Conservation (phyloP, 1,140 invertebrate genomes). For the Drepana arcuata region DNA sequence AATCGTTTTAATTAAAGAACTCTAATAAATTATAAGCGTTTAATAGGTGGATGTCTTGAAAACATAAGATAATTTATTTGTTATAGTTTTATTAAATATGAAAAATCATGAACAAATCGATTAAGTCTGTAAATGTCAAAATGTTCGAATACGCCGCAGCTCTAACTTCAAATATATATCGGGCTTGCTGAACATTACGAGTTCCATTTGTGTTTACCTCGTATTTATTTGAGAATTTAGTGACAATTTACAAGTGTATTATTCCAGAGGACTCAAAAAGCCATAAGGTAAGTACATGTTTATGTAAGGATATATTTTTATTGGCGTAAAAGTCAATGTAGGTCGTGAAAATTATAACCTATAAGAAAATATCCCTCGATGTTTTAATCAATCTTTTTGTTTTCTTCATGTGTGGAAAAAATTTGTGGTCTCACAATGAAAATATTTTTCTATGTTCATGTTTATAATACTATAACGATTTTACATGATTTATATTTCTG, state of each 20-base stretch:
- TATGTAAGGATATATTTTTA: background rate
- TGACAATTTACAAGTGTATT: conserved; percentile 62
- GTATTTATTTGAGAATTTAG: conserved; percentile 49
- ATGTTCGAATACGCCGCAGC: conserved; percentile 16
- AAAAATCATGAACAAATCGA: no score
- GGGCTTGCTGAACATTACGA: conserved; percentile 36
- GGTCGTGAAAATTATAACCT: conserved; percentile 29
- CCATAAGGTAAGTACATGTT: conserved; percentile 31
- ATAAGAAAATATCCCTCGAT: conserved; percentile 14
- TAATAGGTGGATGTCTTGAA: no score
- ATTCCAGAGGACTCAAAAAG: conserved; percentile 20
- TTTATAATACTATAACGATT: no score
- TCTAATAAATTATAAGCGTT: no score
- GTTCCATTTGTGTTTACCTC: conserved; percentile 51
- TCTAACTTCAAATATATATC: conserved; percentile 27
- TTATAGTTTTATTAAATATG: no score
- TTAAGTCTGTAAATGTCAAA: conserved; percentile 14
- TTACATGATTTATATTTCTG: no score
- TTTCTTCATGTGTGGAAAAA: no score
- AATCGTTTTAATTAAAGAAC: no score
- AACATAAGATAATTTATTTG: no score
- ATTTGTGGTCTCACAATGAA: no score
- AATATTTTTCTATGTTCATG: no score
- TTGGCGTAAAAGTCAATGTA: background rate
- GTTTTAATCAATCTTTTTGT: no score